These are phyloP conservation scores for Abrostola tripartita DNA, from an alignment of 2,888 invertebrate species.

Conservation along the genomic window DNA sequence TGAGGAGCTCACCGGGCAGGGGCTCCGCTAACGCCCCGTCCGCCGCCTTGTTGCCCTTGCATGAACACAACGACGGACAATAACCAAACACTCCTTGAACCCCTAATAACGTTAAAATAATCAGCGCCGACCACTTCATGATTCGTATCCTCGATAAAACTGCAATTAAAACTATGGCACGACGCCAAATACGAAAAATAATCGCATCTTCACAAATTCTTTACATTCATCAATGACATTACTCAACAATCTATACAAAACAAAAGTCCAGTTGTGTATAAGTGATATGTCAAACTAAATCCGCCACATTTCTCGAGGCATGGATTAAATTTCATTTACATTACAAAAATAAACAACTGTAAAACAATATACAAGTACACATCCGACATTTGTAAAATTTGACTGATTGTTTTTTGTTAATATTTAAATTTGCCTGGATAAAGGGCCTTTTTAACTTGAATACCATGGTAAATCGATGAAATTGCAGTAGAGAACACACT, in stretches of 20 bases:
- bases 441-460: constrained; percentile 35
- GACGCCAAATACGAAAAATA: constrained; percentile 83
- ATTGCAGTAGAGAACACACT: not conserved
- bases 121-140: constrained; percentile 75
- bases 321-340: constrained; percentile 56
- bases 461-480: not conserved
- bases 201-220: constrained; percentile 85
- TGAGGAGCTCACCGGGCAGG: constrained; percentile 87
- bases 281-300: constrained; percentile 52
- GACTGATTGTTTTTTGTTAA: constrained; percentile 63
- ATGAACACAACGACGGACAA: constrained; percentile 87
- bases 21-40: constrained; percentile 85
- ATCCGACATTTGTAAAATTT: constrained; percentile 79
- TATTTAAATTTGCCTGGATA: not conserved
- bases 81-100: constrained; percentile 67
- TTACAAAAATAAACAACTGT: constrained; percentile 80
- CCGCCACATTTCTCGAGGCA: constrained; percentile 58
- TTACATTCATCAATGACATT: constrained; percentile 68
- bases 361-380: constrained; percentile 70
- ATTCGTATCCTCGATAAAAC: constrained; percentile 74
- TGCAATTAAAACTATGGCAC: constrained; percentile 82
- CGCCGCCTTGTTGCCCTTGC: constrained; percentile 87
- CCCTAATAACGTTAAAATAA: constrained; percentile 69
- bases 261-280: constrained; percentile 39
- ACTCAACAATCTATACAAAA: constrained; percentile 41